phyloP scores from a whole-genome alignment of 2,113 vertebrate species.

The Eudyptes chrysolophus region DNA sequence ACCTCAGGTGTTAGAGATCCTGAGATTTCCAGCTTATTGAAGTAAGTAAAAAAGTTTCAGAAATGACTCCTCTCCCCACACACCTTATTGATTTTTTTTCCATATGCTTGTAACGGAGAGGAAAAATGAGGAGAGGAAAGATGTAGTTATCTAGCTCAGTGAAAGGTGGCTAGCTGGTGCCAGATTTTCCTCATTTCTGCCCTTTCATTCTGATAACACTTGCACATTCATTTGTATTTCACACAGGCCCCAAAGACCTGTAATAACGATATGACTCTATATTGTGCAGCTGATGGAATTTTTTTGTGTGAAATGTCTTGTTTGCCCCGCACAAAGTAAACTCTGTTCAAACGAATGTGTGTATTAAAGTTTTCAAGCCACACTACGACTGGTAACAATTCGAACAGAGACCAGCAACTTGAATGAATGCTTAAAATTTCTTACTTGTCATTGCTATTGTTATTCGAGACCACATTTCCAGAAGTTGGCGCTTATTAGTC shows the following conservation, averaged over 20 bases:
- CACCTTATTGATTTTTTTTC: conserved; percentile 27
- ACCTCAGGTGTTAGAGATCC: not conserved
- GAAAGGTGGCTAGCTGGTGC: not conserved
- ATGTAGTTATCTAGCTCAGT: conserved; percentile 33
- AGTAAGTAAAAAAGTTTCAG: not conserved
- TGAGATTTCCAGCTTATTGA: conserved; percentile 11
- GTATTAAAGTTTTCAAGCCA: not conserved
- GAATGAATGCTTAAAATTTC: conserved; percentile 17
- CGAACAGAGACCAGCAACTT: not conserved
- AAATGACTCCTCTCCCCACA: not conserved
- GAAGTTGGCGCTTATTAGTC: not conserved
- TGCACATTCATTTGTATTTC: conserved; percentile 2
- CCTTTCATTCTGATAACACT: not conserved
- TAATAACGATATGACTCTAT: not conserved
- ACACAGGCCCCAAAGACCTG: not conserved
- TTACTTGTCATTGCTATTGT: conserved; percentile 8
- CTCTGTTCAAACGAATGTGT: not conserved
- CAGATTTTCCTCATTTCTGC: not conserved
- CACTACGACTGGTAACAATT: not conserved
- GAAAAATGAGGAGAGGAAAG: conserved; percentile 37
- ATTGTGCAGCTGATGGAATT: not conserved
- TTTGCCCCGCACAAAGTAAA: conserved; percentile 31
- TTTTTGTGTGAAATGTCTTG: conserved; percentile 1
- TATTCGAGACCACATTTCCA: not conserved
- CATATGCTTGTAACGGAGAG: conserved; percentile 10